Evolutionary conservation across 2,797 vertebrate species (phyloP).

Genomic region (Ambastaia sidthimunki): DNA sequence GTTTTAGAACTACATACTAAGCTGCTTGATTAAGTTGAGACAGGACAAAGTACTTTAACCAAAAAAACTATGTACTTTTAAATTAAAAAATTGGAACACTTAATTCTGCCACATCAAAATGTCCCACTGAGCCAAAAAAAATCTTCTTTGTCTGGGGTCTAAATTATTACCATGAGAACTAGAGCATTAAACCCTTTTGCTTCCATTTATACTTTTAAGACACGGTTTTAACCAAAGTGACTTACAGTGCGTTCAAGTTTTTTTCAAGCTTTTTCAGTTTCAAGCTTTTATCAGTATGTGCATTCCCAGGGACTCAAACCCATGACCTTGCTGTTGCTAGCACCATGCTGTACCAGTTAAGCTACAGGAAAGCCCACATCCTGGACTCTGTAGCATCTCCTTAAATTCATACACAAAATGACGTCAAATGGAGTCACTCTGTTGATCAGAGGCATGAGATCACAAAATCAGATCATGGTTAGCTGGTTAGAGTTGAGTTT

Average conservation of each 20-base stretch:
- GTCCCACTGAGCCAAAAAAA: not conserved
- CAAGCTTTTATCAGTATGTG: not conserved
- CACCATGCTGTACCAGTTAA: not conserved
- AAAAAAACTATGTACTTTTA: not conserved
- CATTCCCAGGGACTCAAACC: not conserved
- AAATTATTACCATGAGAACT: not conserved
- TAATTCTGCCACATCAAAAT: not conserved
- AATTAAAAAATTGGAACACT: not conserved
- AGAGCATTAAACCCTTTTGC: not conserved
- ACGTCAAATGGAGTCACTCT: not conserved
- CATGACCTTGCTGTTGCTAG: not conserved
- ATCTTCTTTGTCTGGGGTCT: not conserved
- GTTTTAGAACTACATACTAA: not conserved
- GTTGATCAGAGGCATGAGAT: not conserved
- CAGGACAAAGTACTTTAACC: not conserved
- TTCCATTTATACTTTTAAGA: not conserved
- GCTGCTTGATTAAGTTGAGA: not conserved
- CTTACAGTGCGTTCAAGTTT: not conserved
- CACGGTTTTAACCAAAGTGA: not conserved
- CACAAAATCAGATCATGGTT: not conserved
- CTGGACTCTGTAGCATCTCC: not conserved
- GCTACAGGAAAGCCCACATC: not conserved
- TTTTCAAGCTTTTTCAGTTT: not conserved
- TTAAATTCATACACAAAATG: not conserved
- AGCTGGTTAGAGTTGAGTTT: not conserved